Percentiles rank a stretch among this genome's conserved stretches.
Evolutionary conservation across 2,113 vertebrate genomes (phyloP).

Genomic region (Anhinga rufa): DNA sequence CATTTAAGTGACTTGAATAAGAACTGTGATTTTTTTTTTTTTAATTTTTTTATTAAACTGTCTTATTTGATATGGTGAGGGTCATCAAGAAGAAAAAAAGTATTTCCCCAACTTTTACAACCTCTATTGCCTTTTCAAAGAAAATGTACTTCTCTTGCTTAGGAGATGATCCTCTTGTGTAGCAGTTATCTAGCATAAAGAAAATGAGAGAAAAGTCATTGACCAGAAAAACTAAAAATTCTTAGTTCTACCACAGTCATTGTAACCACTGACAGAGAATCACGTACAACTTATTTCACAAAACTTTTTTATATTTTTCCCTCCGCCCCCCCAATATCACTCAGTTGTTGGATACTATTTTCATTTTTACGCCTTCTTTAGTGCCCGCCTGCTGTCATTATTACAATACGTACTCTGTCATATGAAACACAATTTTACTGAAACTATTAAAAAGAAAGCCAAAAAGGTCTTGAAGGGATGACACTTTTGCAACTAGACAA

Average conservation of each 20-base stretch:
- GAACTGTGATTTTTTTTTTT: not conserved
- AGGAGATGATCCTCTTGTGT: not conserved
- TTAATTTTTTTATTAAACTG: not conserved
- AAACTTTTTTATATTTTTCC: not conserved
- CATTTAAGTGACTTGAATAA: not conserved
- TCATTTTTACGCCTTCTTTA: not conserved
- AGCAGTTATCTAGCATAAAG: not conserved
- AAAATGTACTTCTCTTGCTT: not conserved
- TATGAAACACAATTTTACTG: not conserved
- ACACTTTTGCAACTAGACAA: not conserved
- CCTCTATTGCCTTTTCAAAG: not conserved
- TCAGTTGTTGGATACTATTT: not conserved
- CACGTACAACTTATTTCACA: not conserved
- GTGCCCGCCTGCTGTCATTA: not conserved
- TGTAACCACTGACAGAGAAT: not conserved
- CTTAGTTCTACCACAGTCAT: not conserved
- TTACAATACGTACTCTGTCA: not conserved
- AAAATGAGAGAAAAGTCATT: not conserved
- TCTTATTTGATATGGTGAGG: not conserved
- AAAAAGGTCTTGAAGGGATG: not conserved
- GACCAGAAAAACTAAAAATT: not conserved
- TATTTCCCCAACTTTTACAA: not conserved
- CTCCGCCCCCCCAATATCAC: not conserved
- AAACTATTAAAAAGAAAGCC: not conserved
- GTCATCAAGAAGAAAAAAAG: not conserved